Percentiles rank a stretch among this genome's conserved stretches.
These are phyloP conservation scores for Agonopterix heracliana DNA, from an alignment of 2,888 invertebrate species.

Conservation along the genomic window DNA sequence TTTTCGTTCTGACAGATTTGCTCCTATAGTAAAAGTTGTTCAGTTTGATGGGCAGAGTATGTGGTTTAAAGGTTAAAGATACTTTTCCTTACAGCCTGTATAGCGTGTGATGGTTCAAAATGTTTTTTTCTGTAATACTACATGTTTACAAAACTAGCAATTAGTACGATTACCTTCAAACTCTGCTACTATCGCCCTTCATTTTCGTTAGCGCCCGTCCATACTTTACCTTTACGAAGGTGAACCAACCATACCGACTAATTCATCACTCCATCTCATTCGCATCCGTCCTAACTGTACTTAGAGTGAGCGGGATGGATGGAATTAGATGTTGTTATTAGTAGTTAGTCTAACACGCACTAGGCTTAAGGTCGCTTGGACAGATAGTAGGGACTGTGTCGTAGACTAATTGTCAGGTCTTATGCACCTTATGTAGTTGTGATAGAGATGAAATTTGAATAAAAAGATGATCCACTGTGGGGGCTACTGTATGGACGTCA, in stretches of 20 bases:
- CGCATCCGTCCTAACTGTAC: constrained; percentile 27
- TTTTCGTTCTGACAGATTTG: too few species aligned
- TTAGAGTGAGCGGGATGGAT: constrained; percentile 54
- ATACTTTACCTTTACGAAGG: constrained; percentile 65
- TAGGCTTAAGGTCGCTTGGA: constrained; percentile 66
- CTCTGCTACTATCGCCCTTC: constrained; percentile 65
- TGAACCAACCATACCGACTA: constrained; percentile 48
- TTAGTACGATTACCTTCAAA: constrained; percentile 66
- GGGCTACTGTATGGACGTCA: constrained; percentile 59
- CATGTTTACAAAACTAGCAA: constrained; percentile 41
- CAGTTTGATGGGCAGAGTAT: too few species aligned
- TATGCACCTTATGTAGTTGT: too few species aligned
- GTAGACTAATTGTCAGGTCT: constrained; percentile 39
- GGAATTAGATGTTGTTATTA: constrained; percentile 58
- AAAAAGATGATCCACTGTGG: too few species aligned
- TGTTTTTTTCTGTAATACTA: not conserved
- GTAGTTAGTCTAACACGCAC: constrained; percentile 56
- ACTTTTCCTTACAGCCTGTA: too few species aligned
- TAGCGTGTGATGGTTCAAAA: too few species aligned
- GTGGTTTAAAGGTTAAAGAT: too few species aligned
- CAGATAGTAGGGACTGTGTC: constrained; percentile 73
- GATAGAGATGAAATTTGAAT: too few species aligned
- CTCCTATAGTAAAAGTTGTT: too few species aligned
- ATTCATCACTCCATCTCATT: constrained; percentile 54
- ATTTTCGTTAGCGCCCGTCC: constrained; percentile 69